phyloP scores from a whole-genome alignment of 2,113 vertebrate genomes.

The Chaetura pelagica region DNA sequence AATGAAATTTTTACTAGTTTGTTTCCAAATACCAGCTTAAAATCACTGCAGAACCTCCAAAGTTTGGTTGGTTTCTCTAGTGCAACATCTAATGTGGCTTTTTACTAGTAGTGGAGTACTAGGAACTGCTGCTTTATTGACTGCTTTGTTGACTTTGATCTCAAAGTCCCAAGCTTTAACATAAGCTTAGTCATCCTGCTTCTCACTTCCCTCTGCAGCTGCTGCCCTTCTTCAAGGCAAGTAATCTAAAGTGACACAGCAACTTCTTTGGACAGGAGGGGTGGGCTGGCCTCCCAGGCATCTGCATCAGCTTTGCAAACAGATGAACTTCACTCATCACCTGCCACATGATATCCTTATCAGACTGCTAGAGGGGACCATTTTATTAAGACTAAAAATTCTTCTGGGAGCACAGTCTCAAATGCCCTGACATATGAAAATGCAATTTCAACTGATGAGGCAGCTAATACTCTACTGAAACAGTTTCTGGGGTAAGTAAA shows the following conservation, averaged over 20 bases:
- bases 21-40: not conserved
- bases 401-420: slow-evolving; percentile 50
- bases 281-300: not conserved
- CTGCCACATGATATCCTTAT: slow-evolving; percentile 54
- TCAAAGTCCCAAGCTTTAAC: not conserved
- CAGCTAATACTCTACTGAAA: slow-evolving; percentile 36
- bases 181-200: not conserved
- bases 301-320: slow-evolving; percentile 50
- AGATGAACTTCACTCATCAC: slow-evolving; percentile 57
- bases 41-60: not conserved
- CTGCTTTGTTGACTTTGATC: not conserved
- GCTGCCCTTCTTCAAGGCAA: not conserved
- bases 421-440: slow-evolving; percentile 55
- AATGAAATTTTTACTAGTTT: not conserved
- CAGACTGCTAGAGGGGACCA: slow-evolving; percentile 34
- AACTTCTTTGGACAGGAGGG: not conserved
- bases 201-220: not conserved
- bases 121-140: not conserved
- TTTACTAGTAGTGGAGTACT: not conserved
- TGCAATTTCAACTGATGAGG: slow-evolving; percentile 52
- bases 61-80: not conserved
- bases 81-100: not conserved
- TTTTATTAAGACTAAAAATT: slow-evolving; percentile 38
- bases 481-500: not conserved
- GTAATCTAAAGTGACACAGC: not conserved